These are phyloP conservation scores for Anastrepha ludens DNA, from an alignment of 1,140 invertebrate genomes.

Conservation along the genomic window DNA sequence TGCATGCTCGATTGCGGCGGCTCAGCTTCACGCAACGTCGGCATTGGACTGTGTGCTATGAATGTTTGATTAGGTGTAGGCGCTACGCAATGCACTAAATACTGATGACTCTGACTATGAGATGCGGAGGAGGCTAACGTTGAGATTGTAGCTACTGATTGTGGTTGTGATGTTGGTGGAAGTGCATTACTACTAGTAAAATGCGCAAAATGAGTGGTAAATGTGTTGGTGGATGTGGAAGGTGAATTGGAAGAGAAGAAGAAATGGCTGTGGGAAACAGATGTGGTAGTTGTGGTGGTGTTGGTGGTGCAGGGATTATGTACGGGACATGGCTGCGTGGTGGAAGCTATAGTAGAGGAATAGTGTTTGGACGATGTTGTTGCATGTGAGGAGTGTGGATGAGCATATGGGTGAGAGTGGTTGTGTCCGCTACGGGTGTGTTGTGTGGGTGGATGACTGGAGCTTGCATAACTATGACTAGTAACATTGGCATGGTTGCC, in stretches of 20 bases:
- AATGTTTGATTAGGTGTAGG: conserved; percentile 63
- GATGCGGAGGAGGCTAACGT: conserved; percentile 65
- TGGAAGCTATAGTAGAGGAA: neutral
- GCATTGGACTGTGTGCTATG: conserved; percentile 69
- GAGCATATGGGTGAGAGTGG: conserved; percentile 63
- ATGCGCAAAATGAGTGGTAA: conserved; percentile 54
- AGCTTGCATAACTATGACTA: conserved; percentile 66
- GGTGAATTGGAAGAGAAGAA: conserved; percentile 58
- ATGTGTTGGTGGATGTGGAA: conserved; percentile 58
- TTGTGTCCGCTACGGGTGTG: conserved; percentile 57
- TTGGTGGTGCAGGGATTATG: conserved; percentile 60
- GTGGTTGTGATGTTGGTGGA: conserved; percentile 36
- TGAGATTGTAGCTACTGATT: conserved; percentile 65
- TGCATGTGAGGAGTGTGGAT: conserved; percentile 55
- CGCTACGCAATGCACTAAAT: conserved; percentile 73
- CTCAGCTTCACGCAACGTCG: conserved; percentile 70
- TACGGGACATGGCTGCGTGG: conserved; percentile 67
- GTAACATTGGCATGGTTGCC: conserved; percentile 67
- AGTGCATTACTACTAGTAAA: conserved; percentile 64
- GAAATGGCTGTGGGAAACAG: conserved; percentile 58
- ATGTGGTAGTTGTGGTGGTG: conserved; percentile 59
- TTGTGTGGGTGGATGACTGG: conserved; percentile 60
- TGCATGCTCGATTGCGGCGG: conserved; percentile 58
- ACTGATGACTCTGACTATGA: conserved; percentile 73
- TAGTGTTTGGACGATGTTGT: conserved; percentile 36